Conservation (phyloP, 2,797 vertebrate genomes). For the Ctenosaura bakeri region DNA sequence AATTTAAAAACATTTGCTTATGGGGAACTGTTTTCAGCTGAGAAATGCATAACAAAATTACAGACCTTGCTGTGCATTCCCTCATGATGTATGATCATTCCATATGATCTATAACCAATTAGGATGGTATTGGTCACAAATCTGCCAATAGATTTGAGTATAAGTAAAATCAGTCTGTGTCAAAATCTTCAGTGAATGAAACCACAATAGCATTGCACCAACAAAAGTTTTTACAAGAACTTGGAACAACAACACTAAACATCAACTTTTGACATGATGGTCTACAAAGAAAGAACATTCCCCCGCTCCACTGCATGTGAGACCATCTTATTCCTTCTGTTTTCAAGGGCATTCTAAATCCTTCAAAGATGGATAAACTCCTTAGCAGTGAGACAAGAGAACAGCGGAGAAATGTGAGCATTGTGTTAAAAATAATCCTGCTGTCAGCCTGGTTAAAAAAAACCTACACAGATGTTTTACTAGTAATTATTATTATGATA, state of each 20-base stretch:
- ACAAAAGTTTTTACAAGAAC: neutral
- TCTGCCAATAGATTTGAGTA: neutral
- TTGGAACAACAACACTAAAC: neutral
- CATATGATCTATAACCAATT: slow-evolving; percentile 20
- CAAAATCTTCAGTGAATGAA: slow-evolving; percentile 65
- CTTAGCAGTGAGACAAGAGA: slow-evolving; percentile 56
- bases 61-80: slow-evolving; percentile 4
- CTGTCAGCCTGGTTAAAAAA: slow-evolving; percentile 69
- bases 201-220: slow-evolving; percentile 36
- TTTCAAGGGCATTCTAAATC: slow-evolving; percentile 46
- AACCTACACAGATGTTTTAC: slow-evolving; percentile 76
- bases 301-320: slow-evolving; percentile 36
- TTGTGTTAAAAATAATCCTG: slow-evolving; percentile 66
- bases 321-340: slow-evolving; percentile 46
- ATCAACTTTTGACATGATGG: slow-evolving; percentile 43
- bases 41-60: neutral
- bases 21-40: neutral
- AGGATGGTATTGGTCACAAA: slow-evolving; percentile 40
- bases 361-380: slow-evolving; percentile 62
- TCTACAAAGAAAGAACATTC: slow-evolving; percentile 40
- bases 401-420: slow-evolving; percentile 61
- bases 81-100: slow-evolving; percentile 19
- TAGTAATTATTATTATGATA: slow-evolving; percentile 84
- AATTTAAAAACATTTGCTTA: neutral
- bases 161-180: slow-evolving; percentile 55